Evolutionary conservation across 2,113 vertebrate species (phyloP).

Genomic region (Polypterus senegalus): DNA sequence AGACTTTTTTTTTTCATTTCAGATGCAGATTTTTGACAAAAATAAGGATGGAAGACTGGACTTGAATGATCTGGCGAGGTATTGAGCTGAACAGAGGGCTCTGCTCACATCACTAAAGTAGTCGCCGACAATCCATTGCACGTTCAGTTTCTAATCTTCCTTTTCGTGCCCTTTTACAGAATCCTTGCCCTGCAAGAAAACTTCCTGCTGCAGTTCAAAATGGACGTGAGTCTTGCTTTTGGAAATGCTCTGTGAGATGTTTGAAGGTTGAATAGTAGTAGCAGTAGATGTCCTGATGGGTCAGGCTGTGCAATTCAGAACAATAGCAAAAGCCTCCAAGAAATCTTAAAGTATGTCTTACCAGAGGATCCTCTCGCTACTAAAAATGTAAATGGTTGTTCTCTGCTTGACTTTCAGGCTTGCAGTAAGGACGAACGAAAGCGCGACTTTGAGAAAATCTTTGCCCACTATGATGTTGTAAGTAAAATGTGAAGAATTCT

Average conservation of each 20-base stretch:
- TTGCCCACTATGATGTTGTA: constrained; percentile 87
- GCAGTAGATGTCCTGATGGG: too few species aligned
- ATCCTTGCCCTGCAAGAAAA: constrained; percentile 88
- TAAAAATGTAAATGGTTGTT: constrained; percentile 4
- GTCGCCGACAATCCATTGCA: too few species aligned
- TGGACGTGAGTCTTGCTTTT: constrained; percentile 68
- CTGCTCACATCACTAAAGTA: neutral
- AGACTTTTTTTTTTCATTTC: constrained; percentile 25
- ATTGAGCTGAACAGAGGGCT: neutral
- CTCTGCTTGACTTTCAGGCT: constrained; percentile 41
- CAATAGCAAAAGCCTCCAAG: too few species aligned
- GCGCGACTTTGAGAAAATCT: constrained; percentile 90
- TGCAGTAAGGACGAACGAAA: constrained; percentile 68
- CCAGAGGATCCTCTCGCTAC: neutral
- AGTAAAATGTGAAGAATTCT: constrained; percentile 33
- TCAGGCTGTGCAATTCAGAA: too few species aligned
- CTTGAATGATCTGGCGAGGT: constrained; percentile 90
- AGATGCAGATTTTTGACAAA: constrained; percentile 97
- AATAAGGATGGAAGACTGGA: constrained; percentile 88
- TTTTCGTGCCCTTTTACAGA: constrained; percentile 36
- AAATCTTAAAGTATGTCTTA: too few species aligned
- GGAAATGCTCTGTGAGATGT: neutral
- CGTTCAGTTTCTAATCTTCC: too few species aligned
- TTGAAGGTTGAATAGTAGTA: too few species aligned
- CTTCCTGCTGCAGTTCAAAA: constrained; percentile 86